Evolutionary conservation across 1,140 invertebrate species (phyloP).

Genomic region (Orchestia grillus): DNA sequence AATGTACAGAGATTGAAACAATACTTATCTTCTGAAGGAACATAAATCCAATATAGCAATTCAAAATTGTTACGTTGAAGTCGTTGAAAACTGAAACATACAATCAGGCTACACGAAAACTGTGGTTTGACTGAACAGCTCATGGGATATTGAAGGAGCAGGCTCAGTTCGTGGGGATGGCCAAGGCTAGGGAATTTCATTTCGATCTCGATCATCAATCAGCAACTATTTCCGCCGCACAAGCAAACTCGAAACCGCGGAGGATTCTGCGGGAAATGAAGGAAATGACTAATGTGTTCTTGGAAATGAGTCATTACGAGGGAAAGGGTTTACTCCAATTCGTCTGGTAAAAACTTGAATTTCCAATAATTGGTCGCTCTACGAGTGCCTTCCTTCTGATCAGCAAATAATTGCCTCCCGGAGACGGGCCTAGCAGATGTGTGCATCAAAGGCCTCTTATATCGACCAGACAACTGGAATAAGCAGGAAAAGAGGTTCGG

Average conservation of each 20-base stretch:
- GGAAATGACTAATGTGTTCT: not conserved
- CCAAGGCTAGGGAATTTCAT: not conserved
- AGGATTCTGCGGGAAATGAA: slow-evolving; percentile 31
- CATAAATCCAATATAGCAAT: too few relatives aligned
- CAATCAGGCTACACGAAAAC: too few relatives aligned
- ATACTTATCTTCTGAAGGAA: too few relatives aligned
- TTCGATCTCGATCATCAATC: not conserved
- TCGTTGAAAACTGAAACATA: too few relatives aligned
- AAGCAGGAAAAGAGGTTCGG: not conserved
- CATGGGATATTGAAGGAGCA: too few relatives aligned
- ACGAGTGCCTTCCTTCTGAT: not conserved
- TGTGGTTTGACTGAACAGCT: too few relatives aligned
- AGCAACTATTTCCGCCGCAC: not conserved
- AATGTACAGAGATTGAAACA: too few relatives aligned
- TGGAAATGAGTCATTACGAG: slow-evolving; percentile 17
- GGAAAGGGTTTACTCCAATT: slow-evolving; percentile 15
- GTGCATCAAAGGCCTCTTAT: not conserved
- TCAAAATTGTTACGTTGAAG: too few relatives aligned
- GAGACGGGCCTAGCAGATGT: not conserved
- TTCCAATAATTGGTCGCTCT: not conserved
- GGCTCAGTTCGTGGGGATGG: not conserved
- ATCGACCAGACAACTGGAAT: not conserved
- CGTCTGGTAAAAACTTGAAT: not conserved
- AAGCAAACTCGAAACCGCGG: slow-evolving; percentile 25
- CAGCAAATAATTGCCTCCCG: not conserved